These are phyloP conservation scores for Oxycera nigricornis DNA, from an alignment of 2,888 invertebrate genomes.

Conservation along the genomic window DNA sequence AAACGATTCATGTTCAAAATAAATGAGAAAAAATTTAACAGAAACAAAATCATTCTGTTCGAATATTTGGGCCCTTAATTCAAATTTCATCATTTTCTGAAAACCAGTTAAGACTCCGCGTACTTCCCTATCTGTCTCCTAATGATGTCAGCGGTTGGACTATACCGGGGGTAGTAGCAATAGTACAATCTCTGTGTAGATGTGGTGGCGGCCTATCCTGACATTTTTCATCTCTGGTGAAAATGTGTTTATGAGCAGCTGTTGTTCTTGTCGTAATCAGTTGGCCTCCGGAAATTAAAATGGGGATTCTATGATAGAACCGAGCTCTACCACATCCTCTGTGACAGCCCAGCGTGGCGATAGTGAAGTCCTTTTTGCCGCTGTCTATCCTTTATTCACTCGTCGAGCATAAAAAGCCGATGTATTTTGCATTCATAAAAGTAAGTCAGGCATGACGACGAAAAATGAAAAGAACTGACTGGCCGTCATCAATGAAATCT, in stretches of 20 bases:
- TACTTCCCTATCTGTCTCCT: too few relatives aligned
- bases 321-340: not conserved
- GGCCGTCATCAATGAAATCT: slow-evolving; percentile 25
- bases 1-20: too few relatives aligned
- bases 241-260: slow-evolving; percentile 46
- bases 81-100: too few relatives aligned
- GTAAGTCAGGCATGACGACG: slow-evolving; percentile 30
- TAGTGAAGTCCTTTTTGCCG: slow-evolving; percentile 19
- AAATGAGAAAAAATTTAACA: too few relatives aligned
- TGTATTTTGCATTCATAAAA: slow-evolving; percentile 37
- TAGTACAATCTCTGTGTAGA: too few relatives aligned
- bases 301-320: slow-evolving; percentile 16
- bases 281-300: slow-evolving; percentile 47
- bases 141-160: too few relatives aligned
- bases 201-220: slow-evolving; percentile 30
- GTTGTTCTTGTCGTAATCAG: slow-evolving; percentile 47
- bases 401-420: slow-evolving; percentile 2
- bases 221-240: slow-evolving; percentile 42
- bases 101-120: too few relatives aligned
- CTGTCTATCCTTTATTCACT: slow-evolving; percentile 9
- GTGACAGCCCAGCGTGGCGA: not conserved
- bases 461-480: slow-evolving; percentile 25
- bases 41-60: too few relatives aligned
- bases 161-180: too few relatives aligned
- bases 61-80: too few relatives aligned